A percentile compares a stretch with the other conserved stretches of the same genome.
phyloP scores from a whole-genome alignment of 2,888 invertebrate species.

The Magallana nippona region DNA sequence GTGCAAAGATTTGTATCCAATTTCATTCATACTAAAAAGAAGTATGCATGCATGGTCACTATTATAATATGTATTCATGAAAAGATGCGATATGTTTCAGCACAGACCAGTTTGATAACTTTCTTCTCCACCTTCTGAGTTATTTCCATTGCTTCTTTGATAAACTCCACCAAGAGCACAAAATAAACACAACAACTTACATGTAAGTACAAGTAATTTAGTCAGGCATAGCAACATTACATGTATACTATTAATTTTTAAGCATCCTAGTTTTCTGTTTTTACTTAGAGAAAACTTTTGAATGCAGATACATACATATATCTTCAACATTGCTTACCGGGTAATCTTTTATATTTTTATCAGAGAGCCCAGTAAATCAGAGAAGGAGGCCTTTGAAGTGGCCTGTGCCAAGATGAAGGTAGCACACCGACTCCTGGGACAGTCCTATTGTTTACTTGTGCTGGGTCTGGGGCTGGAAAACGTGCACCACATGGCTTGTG shows the following conservation, averaged over 20 bases:
- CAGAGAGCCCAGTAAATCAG: constrained; percentile 76
- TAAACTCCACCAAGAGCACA: constrained; percentile 74
- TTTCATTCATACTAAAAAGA: too few relatives aligned
- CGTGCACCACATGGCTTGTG: constrained; percentile 79
- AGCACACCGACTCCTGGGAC: constrained; percentile 77
- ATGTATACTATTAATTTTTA: too few relatives aligned
- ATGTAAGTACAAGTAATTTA: constrained; percentile 71
- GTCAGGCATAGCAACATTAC: too few relatives aligned
- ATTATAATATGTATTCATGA: background rate
- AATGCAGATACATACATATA: too few relatives aligned
- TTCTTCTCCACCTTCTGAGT: constrained; percentile 75
- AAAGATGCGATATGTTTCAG: constrained; percentile 63
- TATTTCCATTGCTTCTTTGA: constrained; percentile 79
- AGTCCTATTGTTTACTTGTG: constrained; percentile 77
- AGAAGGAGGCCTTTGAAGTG: constrained; percentile 73
- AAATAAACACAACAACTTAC: constrained; percentile 76
- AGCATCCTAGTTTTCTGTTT: too few relatives aligned
- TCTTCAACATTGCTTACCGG: too few relatives aligned
- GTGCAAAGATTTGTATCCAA: too few relatives aligned
- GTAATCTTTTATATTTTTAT: constrained; percentile 1
- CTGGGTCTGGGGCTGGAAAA: constrained; percentile 77
- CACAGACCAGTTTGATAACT: constrained; percentile 76
- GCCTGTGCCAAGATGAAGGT: constrained; percentile 71
- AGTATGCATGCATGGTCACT: too few relatives aligned
- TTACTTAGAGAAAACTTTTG: too few relatives aligned